Conservation (phyloP, 2,797 vertebrate genomes). For the Limosa lapponica region DNA sequence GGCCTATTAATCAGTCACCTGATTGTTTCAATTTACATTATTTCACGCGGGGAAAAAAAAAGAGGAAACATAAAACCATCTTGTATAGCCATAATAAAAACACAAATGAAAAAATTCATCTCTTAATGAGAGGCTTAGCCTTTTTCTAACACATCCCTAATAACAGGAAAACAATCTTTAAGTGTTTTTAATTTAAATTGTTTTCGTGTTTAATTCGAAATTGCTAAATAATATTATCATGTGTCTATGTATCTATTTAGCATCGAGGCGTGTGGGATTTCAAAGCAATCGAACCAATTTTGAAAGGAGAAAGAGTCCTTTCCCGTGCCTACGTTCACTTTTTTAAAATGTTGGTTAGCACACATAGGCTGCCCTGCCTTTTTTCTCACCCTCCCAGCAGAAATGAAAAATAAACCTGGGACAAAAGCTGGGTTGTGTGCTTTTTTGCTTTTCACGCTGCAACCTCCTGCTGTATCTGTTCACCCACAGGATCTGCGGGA, state of each 20-base stretch:
- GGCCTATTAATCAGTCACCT: slow-evolving; percentile 1
- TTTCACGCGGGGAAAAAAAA: background rate
- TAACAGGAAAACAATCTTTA: slow-evolving; percentile 26
- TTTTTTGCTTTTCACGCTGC: slow-evolving; percentile 27
- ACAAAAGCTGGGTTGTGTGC: background rate
- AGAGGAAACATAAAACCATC: background rate
- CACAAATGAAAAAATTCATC: slow-evolving; percentile 21
- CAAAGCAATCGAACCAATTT: slow-evolving; percentile 35
- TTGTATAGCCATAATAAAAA: slow-evolving; percentile 5
- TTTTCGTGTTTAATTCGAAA: slow-evolving; percentile 39
- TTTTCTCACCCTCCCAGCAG: slow-evolving; percentile 8
- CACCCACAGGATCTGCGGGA: background rate
- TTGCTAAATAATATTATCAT: slow-evolving; percentile 11
- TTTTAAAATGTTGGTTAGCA: background rate
- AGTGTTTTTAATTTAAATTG: slow-evolving; percentile 42
- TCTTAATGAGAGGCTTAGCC: slow-evolving; percentile 14
- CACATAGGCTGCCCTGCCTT: background rate
- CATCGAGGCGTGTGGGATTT: background rate
- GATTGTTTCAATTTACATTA: slow-evolving; percentile 24
- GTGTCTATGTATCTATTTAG: background rate
- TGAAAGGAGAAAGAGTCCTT: background rate
- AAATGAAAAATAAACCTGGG: slow-evolving; percentile 28
- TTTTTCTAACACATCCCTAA: slow-evolving; percentile 26
- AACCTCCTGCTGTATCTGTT: slow-evolving; percentile 7
- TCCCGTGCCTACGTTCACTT: background rate